Conservation (phyloP, 2,113 vertebrate species). For the Chamaea fasciata region DNA sequence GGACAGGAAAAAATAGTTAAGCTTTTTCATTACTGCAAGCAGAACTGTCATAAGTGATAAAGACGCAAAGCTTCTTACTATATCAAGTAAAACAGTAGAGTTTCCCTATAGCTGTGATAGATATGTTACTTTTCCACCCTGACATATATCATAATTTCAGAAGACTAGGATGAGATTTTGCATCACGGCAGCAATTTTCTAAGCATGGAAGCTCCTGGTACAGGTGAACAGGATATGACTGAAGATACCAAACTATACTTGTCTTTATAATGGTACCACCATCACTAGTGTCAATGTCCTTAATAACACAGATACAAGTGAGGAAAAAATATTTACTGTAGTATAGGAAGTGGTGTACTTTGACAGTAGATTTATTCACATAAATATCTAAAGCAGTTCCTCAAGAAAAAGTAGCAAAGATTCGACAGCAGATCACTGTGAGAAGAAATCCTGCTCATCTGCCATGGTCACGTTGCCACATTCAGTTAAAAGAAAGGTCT, state of each 20-base stretch:
- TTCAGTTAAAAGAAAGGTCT: neutral
- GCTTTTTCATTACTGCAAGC: neutral
- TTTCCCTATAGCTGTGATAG: neutral
- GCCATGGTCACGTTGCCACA: accelerated
- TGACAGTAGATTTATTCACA: neutral
- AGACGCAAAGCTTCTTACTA: neutral
- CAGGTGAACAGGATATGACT: neutral
- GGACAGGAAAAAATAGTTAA: neutral
- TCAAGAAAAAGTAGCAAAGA: neutral
- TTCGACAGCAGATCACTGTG: neutral
- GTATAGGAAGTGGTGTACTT: neutral
- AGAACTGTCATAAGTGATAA: neutral
- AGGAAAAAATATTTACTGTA: neutral
- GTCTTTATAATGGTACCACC: neutral
- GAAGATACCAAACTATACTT: neutral
- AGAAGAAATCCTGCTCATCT: neutral
- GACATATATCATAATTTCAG: neutral
- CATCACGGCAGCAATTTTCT: neutral
- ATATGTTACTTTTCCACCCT: neutral
- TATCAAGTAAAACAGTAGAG: neutral
- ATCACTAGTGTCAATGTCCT: neutral
- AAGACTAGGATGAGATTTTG: neutral
- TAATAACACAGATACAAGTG: neutral
- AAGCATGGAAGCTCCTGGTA: neutral
- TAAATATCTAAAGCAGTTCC: neutral